Conservation (phyloP, 2,888 invertebrate genomes). For the Pyralis farinalis region DNA sequence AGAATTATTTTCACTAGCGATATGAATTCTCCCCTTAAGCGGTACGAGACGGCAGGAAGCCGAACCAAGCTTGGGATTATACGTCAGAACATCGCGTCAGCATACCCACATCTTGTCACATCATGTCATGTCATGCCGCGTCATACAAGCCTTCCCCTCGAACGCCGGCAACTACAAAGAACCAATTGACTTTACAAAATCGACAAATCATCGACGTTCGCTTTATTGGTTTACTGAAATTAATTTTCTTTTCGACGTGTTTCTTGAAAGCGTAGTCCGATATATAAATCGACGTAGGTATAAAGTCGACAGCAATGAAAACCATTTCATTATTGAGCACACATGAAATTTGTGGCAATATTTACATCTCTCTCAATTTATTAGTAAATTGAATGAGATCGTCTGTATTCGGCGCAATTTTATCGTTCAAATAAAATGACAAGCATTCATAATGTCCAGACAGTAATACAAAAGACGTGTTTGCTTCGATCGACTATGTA, state of each 20-base stretch:
- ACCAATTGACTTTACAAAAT: constrained; percentile 15
- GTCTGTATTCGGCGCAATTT: too few species aligned
- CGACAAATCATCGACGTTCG: constrained; percentile 17
- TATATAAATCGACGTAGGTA: background rate
- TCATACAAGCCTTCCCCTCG: constrained; percentile 14
- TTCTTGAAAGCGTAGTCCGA: background rate
- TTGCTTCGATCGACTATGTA: too few species aligned
- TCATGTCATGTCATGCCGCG: constrained; percentile 17
- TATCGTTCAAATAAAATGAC: too few species aligned
- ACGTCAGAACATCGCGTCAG: constrained; percentile 6
- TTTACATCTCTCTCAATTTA: too few species aligned
- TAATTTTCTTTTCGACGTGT: constrained; percentile 11
- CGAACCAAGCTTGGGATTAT: background rate
- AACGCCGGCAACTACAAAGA: constrained; percentile 13
- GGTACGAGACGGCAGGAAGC: background rate
- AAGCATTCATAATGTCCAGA: too few species aligned
- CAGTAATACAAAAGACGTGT: too few species aligned
- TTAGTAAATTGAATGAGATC: too few species aligned
- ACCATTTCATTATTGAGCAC: too few species aligned
- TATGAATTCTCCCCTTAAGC: background rate
- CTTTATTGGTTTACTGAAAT: constrained; percentile 18
- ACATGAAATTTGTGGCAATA: too few species aligned
- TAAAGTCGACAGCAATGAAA: too few species aligned
- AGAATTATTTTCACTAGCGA: too few species aligned
- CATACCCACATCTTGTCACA: constrained; percentile 12